phyloP scores from a whole-genome alignment of 2,113 vertebrate species.

The Scomber scombrus region DNA sequence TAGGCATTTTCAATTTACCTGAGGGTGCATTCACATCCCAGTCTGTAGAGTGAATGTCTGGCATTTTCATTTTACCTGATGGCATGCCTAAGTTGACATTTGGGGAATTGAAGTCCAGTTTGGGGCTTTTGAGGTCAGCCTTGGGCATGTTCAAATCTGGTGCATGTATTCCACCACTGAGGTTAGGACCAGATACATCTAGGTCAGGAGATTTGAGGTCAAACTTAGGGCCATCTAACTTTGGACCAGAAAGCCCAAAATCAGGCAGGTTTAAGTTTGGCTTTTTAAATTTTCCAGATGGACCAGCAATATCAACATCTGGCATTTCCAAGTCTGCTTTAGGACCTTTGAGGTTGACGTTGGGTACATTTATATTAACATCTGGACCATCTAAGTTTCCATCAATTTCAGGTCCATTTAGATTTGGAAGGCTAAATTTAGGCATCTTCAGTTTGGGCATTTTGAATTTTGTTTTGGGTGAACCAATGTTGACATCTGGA shows the following conservation, averaged over 20 bases:
- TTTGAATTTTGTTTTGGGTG: conserved; percentile 58
- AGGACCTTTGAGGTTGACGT: conserved; percentile 56
- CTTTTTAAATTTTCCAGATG: conserved; percentile 54
- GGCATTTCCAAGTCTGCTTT: conserved; percentile 39
- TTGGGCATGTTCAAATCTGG: conserved; percentile 63
- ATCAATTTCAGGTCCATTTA: conserved; percentile 68
- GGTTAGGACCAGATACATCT: conserved; percentile 54
- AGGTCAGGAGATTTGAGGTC: conserved; percentile 57
- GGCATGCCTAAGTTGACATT: conserved; percentile 47
- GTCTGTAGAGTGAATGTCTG: conserved; percentile 53
- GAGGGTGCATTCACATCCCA: conserved; percentile 56
- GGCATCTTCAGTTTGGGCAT: conserved; percentile 73
- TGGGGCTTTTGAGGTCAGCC: conserved; percentile 48
- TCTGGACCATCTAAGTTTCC: conserved; percentile 54
- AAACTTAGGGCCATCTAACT: conserved; percentile 49
- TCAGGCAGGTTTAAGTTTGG: conserved; percentile 49
- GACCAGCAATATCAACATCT: conserved; percentile 49
- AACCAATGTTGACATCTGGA: conserved; percentile 62
- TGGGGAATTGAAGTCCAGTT: conserved; percentile 54
- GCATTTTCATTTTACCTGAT: conserved; percentile 62
- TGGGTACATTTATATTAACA: conserved; percentile 48
- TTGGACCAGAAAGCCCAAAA: conserved; percentile 46
- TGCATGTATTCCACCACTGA: conserved; percentile 53
- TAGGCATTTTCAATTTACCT: conserved; percentile 53
- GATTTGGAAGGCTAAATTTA: conserved; percentile 35